These are phyloP conservation scores for human DNA, from an alignment of 2,113 vertebrate genomes.

Conservation along the genomic window DNA sequence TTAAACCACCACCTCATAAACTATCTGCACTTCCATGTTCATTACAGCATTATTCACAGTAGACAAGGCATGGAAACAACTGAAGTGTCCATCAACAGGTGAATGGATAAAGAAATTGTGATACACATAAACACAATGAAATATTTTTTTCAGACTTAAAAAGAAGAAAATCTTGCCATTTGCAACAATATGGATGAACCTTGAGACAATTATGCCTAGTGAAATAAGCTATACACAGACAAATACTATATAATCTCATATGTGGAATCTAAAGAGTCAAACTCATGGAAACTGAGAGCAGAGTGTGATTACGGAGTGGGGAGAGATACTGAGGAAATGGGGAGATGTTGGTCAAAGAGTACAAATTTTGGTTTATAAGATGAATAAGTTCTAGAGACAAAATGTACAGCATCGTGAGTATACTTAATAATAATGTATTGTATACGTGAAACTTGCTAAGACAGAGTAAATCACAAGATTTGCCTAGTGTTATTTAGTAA, in stretches of 20 bases:
- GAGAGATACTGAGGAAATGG: not conserved
- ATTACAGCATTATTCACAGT: not conserved
- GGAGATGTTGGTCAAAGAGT: not conserved
- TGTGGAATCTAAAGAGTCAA: not conserved
- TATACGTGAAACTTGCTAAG: not conserved
- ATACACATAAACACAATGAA: not conserved
- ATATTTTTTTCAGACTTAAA: not conserved
- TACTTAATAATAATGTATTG: not conserved
- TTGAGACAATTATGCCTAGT: not conserved
- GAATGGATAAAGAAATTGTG: not conserved
- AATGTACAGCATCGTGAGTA: not conserved
- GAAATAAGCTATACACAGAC: not conserved
- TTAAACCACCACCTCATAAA: not conserved
- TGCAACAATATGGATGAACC: not conserved
- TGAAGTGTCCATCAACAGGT: too few species aligned
- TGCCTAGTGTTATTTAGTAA: not conserved
- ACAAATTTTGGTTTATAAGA: not conserved
- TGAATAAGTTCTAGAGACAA: not conserved
- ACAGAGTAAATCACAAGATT: not conserved
- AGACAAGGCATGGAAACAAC: not conserved
- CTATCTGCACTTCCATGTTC: not conserved
- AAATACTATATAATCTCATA: not conserved
- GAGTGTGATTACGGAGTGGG: not conserved
- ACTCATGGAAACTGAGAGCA: not conserved
- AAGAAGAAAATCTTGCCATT: not conserved